Percentiles rank a stretch among this genome's conserved stretches.
Conservation (phyloP, 2,888 invertebrate species). For the Stenodema calcarata region DNA sequence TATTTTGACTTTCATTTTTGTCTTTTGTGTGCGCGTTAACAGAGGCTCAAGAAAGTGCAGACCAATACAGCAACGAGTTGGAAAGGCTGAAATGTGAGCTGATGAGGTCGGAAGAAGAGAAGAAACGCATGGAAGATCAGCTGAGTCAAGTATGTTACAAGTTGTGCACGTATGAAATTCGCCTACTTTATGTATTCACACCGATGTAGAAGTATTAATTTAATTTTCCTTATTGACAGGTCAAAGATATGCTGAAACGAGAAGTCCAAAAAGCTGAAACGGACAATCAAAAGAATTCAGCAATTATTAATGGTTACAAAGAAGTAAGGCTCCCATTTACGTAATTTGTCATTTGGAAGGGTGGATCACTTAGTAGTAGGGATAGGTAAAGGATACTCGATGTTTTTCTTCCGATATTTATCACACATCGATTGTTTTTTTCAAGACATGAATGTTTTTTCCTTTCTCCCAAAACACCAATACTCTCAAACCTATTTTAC, state of each 20-base stretch:
- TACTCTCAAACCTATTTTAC: no score
- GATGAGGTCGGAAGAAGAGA: slow-evolving; percentile 76
- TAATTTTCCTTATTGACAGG: slow-evolving; percentile 62
- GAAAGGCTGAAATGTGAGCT: slow-evolving; percentile 67
- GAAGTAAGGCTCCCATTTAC: slow-evolving; percentile 64
- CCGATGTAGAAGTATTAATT: not conserved
- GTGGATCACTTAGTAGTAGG: no score
- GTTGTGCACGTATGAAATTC: not conserved
- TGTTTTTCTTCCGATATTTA: no score
- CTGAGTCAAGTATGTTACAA: slow-evolving; percentile 63
- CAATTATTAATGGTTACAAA: slow-evolving; percentile 91
- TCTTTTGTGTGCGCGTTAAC: slow-evolving; percentile 50
- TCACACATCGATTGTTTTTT: no score
- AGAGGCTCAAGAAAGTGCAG: slow-evolving; percentile 69
- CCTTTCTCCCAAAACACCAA: no score
- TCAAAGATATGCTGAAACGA: slow-evolving; percentile 77
- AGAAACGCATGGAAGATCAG: slow-evolving; percentile 72
- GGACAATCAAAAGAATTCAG: slow-evolving; percentile 75
- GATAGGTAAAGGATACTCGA: no score
- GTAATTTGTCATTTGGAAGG: no score
- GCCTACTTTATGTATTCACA: not conserved
- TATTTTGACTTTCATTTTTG: no score
- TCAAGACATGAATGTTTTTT: no score
- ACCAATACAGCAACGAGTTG: slow-evolving; percentile 67
- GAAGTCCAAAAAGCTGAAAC: slow-evolving; percentile 77